phyloP scores from a whole-genome alignment of 37 sponge, comb jelly and placozoan species.

The Eunapius fragilis region DNA sequence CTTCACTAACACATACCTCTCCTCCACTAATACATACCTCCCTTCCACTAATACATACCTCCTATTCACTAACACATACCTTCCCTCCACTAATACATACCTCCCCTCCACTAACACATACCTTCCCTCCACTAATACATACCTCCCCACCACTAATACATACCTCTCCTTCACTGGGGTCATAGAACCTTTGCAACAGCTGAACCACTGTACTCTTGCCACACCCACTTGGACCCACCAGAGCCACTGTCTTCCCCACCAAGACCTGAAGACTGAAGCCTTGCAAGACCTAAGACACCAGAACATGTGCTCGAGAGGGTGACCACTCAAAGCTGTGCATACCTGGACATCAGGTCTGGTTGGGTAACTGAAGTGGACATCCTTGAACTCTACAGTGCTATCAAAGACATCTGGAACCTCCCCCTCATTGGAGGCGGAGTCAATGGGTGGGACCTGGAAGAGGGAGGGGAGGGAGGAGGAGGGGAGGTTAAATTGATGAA shows the following conservation, averaged over 20 bases:
- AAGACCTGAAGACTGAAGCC: slow-evolving; percentile 31
- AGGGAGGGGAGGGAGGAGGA: background rate
- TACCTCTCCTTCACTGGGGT: slow-evolving; percentile 28
- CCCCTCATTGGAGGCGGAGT: slow-evolving; percentile 40
- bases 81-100: too few relatives aligned
- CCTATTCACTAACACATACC: too few relatives aligned
- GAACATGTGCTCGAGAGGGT: background rate
- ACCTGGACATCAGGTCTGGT: slow-evolving; percentile 70
- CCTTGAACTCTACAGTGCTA: slow-evolving; percentile 58
- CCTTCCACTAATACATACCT: too few relatives aligned
- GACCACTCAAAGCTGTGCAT: background rate
- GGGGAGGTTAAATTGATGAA: background rate
- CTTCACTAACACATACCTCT: too few relatives aligned
- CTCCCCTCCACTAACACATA: too few relatives aligned
- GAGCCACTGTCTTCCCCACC: slow-evolving; percentile 50
- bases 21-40: too few relatives aligned
- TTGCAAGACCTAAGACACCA: slow-evolving; percentile 44
- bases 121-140: too few relatives aligned
- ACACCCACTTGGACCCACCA: slow-evolving; percentile 68
- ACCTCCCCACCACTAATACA: too few relatives aligned
- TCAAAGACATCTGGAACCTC: slow-evolving; percentile 17
- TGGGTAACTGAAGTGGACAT: slow-evolving; percentile 82
- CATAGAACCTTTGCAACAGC: slow-evolving; percentile 64
- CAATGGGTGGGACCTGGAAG: slow-evolving; percentile 39
- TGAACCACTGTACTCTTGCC: slow-evolving; percentile 64